A percentile compares a stretch with the other conserved stretches of the same genome.
Conservation (phyloP, 2,888 invertebrate genomes). For the Scaptomyza tumidula region DNA sequence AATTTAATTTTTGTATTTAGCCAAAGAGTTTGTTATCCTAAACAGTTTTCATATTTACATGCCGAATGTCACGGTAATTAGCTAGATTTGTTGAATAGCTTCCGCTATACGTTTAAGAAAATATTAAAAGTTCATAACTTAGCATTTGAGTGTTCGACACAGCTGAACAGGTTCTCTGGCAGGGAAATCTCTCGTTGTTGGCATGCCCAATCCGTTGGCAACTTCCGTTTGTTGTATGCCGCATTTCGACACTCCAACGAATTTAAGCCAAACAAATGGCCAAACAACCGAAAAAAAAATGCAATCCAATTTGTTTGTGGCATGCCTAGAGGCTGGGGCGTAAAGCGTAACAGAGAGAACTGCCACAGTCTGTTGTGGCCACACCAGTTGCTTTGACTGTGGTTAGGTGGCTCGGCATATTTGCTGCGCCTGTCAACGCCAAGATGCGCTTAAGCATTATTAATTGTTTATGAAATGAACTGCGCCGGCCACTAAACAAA, state of each 20-base stretch:
- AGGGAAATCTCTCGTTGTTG: conserved; percentile 27
- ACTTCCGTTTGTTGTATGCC: conserved; percentile 69
- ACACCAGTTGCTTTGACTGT: conserved; percentile 41
- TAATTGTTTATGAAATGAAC: conserved; percentile 77
- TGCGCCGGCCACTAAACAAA: conserved; percentile 70
- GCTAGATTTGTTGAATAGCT: conserved; percentile 27
- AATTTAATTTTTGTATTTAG: not conserved
- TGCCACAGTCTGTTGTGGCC: conserved; percentile 37
- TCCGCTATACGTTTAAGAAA: conserved; percentile 25
- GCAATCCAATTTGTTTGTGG: conserved; percentile 44
- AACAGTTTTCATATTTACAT: conserved; percentile 2
- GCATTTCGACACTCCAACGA: conserved; percentile 54
- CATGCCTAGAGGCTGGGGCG: conserved; percentile 18
- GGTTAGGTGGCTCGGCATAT: conserved; percentile 51
- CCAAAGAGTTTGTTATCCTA: not conserved
- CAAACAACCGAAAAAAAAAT: conserved; percentile 57
- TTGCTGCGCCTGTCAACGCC: conserved; percentile 70
- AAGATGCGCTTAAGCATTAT: conserved; percentile 79
- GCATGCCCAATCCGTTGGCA: conserved; percentile 56
- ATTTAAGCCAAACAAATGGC: conserved; percentile 72
- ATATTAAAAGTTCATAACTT: conserved; percentile 41
- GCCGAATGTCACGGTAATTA: conserved; percentile 33
- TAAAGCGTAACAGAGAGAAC: not conserved
- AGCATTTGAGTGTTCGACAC: conserved; percentile 43
- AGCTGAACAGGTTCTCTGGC: conserved; percentile 31